A percentile compares a stretch with the other conserved stretches of the same genome.
Evolutionary conservation across 2,888 invertebrate genomes (phyloP).

Genomic region (Argyra leucocephala): DNA sequence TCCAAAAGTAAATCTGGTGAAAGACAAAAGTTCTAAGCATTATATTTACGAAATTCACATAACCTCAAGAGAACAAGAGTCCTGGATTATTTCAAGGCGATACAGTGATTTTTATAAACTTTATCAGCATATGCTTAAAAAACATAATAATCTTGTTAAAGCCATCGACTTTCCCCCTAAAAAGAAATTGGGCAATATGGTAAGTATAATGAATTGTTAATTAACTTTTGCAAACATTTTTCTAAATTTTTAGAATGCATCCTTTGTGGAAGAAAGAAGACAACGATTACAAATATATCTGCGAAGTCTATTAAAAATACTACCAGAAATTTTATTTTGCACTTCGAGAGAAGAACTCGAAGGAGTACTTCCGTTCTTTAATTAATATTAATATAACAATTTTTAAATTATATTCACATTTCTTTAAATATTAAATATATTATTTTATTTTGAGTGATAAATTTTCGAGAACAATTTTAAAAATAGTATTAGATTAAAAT

Average conservation of each 20-base stretch:
- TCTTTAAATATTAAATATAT: no score
- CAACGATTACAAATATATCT: constrained; percentile 78
- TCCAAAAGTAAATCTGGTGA: constrained; percentile 8
- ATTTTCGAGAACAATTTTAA: no score
- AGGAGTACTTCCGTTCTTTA: constrained; percentile 74
- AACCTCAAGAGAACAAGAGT: constrained; percentile 51
- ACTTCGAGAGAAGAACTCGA: constrained; percentile 69
- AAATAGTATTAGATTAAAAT: no score
- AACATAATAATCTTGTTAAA: constrained; percentile 67
- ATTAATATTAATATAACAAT: background rate
- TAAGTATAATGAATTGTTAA: constrained; percentile 34
- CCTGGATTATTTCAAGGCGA: constrained; percentile 92
- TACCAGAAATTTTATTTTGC: constrained; percentile 67
- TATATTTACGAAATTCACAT: constrained; percentile 41
- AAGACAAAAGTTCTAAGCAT: constrained; percentile 25
- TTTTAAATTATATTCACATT: no score
- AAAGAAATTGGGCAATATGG: constrained; percentile 86
- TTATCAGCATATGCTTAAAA: constrained; percentile 67
- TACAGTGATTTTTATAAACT: constrained; percentile 87
- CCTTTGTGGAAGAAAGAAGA: constrained; percentile 79
- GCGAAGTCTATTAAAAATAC: constrained; percentile 68
- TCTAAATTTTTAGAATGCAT: constrained; percentile 52
- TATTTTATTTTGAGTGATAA: no score
- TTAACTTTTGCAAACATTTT: constrained; percentile 14
- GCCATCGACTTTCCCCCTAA: constrained; percentile 90